Evolutionary conservation across 2,888 invertebrate genomes (phyloP), one percentile per base, ranked within the genome.

Genomic region (Lycocerus yunnanus): DNA sequence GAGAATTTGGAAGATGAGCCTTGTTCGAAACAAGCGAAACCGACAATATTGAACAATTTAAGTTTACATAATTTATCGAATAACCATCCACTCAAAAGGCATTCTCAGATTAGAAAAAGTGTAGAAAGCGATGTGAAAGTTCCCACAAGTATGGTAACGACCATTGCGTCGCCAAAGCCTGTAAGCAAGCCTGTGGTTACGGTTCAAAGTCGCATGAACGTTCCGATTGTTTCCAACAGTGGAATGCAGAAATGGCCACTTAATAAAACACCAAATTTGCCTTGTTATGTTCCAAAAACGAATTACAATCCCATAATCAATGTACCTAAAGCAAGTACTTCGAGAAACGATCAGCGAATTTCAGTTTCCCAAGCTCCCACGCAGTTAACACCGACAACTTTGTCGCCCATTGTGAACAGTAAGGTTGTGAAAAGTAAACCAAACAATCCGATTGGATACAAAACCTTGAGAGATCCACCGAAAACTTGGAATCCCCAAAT

Each of bases 401-500:
- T 74, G 66, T 58, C 68, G 5, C 27, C 75, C 43, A 83, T 81
- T 72, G 18, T 76, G 58, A 82, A 72, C 76, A 66, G 81, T 27
- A 78, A 76, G 77, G 65, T 68, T 11, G 80, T 81, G 21, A 86
- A 85, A 73, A 77, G 80, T 3, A 86, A 86, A 81, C 80, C 85
- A 4, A 83, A 80, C 69, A 81, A 87, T 16, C 85, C 88, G 1
- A 84, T 88, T 8, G 89, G 89, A 1, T 91, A 91, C 80, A 91
- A 91, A 80, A 91, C 91, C 0, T 83, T 91, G 10, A 87, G 90
- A 15, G 89, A 89, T 79, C 90, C 91, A 0, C 90, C 91, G 0
- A 90, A 90, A 81, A 88, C 89, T 14, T 91, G 91, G 91, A 91
- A 91, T 83, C 91, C 91, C 3, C 90, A 89, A 61, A 85, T 91